Evolutionary conservation across 2,888 invertebrate species (phyloP).

Genomic region (Hydroisotoma schaefferi): DNA sequence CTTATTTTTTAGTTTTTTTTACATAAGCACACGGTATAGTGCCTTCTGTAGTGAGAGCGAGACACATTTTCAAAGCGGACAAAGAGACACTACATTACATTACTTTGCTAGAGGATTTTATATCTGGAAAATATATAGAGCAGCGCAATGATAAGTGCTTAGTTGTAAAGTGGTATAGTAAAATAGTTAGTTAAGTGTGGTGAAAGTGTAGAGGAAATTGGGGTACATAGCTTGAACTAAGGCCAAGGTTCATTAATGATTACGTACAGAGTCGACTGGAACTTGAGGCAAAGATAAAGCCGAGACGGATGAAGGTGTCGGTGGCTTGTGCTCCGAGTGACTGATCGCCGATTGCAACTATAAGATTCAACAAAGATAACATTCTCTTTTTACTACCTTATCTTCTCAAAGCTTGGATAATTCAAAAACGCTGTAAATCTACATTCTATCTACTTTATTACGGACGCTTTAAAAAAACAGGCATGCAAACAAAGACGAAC

Average conservation of each 20-base stretch:
- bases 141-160: background rate
- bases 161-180: background rate
- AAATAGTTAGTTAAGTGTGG: background rate
- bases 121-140: background rate
- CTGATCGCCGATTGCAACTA: constrained; percentile 76
- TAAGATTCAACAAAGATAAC: constrained; percentile 22
- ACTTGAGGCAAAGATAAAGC: constrained; percentile 80
- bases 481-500: no score
- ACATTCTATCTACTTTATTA: no score
- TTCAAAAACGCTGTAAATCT: no score
- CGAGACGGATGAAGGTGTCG: constrained; percentile 60
- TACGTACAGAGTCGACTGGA: constrained; percentile 69
- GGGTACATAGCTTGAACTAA: background rate
- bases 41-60: no score
- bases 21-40: no score
- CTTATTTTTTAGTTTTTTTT: no score
- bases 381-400: background rate
- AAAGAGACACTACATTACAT: no score
- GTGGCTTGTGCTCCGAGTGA: constrained; percentile 68
- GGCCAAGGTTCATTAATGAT: background rate
- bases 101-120: no score
- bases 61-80: no score
- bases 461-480: no score
- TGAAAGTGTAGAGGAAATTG: background rate
- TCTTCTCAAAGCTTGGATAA: no score